phyloP scores from a whole-genome alignment of 2,797 vertebrate genomes.

The Parauchenoglanis punctatus region DNA sequence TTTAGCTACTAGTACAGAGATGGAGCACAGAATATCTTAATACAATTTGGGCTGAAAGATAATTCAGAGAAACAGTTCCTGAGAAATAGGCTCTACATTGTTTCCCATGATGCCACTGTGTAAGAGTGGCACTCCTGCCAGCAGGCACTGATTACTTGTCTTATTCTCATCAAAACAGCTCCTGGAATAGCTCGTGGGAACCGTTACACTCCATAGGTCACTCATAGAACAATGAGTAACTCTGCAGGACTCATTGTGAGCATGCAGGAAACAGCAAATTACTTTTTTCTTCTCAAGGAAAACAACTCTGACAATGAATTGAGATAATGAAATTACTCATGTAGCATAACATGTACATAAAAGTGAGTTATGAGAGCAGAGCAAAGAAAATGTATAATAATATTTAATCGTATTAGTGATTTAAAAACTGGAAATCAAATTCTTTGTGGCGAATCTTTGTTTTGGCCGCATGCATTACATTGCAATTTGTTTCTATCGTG shows the following conservation, averaged over 20 bases:
- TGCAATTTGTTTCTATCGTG: background rate
- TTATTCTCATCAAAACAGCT: constrained; percentile 51
- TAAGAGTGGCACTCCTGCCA: constrained; percentile 53
- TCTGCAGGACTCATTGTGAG: constrained; percentile 56
- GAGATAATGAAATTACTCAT: constrained; percentile 31
- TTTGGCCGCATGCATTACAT: background rate
- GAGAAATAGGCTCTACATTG: constrained; percentile 3
- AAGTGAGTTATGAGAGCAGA: background rate
- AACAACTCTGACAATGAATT: constrained; percentile 38
- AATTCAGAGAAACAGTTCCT: background rate
- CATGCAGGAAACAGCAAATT: constrained; percentile 69
- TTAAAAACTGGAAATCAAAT: background rate
- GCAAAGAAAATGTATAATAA: background rate
- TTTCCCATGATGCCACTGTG: constrained; percentile 70
- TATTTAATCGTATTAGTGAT: background rate
- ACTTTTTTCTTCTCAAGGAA: constrained; percentile 56
- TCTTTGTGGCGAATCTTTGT: background rate
- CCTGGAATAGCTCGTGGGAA: constrained; percentile 68
- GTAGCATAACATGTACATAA: background rate
- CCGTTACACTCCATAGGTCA: constrained; percentile 60
- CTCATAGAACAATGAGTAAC: constrained; percentile 70
- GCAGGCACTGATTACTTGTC: constrained; percentile 48
- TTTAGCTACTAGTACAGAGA: background rate
- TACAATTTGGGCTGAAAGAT: background rate
- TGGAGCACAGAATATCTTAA: background rate